Conservation (phyloP, 2,888 invertebrate species). For the Hetaerina titia region DNA sequence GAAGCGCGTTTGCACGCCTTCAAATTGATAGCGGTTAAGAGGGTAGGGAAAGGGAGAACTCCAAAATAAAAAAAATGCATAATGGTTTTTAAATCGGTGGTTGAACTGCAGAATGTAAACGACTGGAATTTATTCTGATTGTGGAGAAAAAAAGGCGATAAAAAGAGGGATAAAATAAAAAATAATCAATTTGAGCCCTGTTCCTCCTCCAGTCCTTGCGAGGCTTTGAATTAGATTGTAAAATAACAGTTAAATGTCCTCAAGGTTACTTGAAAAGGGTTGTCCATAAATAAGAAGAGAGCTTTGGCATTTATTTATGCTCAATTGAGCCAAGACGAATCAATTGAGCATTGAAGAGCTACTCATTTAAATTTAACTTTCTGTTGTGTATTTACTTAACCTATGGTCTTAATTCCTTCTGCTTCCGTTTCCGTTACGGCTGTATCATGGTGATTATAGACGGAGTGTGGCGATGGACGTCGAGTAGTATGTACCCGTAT, state of each 20-base stretch:
- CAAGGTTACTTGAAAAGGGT: not conserved
- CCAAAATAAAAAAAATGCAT: not conserved
- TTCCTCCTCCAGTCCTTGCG: not conserved
- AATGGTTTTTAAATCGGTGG: not conserved
- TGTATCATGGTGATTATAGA: too few species aligned
- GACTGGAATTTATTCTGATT: not conserved
- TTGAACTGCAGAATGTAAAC: not conserved
- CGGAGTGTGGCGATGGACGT: too few species aligned
- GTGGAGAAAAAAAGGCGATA: not conserved
- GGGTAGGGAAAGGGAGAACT: not conserved
- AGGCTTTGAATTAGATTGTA: not conserved
- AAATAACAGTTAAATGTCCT: not conserved
- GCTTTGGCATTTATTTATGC: not conserved
- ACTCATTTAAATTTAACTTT: not conserved
- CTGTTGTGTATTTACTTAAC: too few species aligned
- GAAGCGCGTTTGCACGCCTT: not conserved
- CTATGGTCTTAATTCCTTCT: too few species aligned
- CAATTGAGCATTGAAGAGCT: not conserved
- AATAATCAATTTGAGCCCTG: not conserved
- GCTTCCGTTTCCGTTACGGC: too few species aligned
- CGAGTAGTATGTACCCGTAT: too few species aligned
- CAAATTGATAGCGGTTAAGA: constrained; percentile 9
- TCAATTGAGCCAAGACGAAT: not conserved
- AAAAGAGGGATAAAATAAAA: not conserved
- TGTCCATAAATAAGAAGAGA: not conserved